Percentiles rank a stretch among this genome's conserved stretches.
Evolutionary conservation across 2,888 invertebrate species (phyloP).

Genomic region (Phengaris alcon): DNA sequence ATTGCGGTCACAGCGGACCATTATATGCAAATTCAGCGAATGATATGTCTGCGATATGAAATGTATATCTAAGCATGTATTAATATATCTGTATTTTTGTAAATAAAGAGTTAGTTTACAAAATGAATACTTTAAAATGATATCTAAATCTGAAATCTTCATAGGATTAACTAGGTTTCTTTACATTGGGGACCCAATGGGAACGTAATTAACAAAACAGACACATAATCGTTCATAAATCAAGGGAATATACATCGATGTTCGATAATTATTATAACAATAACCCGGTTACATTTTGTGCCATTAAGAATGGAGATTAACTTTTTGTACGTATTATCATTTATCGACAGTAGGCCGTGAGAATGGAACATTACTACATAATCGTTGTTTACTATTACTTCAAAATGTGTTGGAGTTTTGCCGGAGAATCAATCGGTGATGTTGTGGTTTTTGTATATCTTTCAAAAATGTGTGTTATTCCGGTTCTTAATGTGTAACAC

Average conservation of each 20-base stretch:
- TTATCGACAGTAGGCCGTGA: conserved; percentile 12
- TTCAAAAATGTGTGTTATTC: too few relatives aligned
- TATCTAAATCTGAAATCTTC: too few relatives aligned
- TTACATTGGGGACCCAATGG: not conserved
- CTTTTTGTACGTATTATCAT: conserved; percentile 6
- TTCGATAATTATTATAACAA: conserved; percentile 11
- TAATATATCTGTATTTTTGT: not conserved
- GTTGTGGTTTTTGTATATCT: too few relatives aligned
- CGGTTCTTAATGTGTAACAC: too few relatives aligned
- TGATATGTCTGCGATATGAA: not conserved
- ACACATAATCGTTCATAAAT: not conserved
- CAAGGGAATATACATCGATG: not conserved
- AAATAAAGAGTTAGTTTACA: not conserved
- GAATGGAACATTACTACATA: conserved; percentile 4
- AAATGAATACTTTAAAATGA: too few relatives aligned
- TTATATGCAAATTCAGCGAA: conserved; percentile 6
- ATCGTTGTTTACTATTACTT: conserved; percentile 4
- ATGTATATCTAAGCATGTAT: not conserved
- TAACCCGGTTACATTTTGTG: not conserved
- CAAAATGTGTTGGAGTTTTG: not conserved
- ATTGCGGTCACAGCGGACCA: not conserved
- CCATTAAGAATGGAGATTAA: conserved; percentile 1
- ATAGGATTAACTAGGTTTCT: too few relatives aligned
- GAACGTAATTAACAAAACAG: not conserved
- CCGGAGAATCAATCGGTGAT: too few relatives aligned